phyloP scores from a whole-genome alignment of 2,113 vertebrate species.

The Cathartes aura region DNA sequence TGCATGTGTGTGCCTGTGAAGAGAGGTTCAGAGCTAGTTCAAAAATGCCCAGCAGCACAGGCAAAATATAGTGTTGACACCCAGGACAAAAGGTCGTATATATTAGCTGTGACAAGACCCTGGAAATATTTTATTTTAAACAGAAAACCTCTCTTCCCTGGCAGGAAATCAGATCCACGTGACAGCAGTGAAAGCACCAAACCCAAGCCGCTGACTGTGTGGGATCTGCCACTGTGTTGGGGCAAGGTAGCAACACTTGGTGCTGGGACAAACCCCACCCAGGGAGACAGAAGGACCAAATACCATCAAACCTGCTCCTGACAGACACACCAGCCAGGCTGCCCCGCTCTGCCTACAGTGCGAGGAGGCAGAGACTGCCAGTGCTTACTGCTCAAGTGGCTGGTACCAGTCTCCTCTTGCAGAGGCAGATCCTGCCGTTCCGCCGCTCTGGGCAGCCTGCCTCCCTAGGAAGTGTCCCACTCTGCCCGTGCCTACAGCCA shows the following conservation, averaged over 20 bases:
- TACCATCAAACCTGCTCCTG: neutral
- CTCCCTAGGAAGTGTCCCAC: neutral
- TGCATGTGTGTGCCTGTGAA: neutral
- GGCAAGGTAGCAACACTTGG: neutral
- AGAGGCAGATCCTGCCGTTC: neutral
- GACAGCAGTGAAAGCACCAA: neutral
- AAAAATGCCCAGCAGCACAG: neutral
- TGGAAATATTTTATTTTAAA: neutral
- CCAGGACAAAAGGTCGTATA: neutral
- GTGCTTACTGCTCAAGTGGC: neutral
- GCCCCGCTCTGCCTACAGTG: neutral
- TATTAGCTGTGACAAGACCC: neutral
- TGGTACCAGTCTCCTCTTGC: neutral
- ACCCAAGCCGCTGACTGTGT: fast-evolving
- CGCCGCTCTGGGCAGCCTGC: neutral
- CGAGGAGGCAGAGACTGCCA: neutral
- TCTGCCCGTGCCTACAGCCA: neutral
- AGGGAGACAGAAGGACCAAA: neutral
- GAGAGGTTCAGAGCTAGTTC: neutral
- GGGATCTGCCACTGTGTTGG: neutral
- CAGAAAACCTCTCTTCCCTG: neutral
- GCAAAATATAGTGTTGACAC: neutral
- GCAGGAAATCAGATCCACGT: fast-evolving
- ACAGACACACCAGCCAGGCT: neutral
- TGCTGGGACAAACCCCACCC: neutral